Evolutionary conservation across 2,888 invertebrate species (phyloP).

Genomic region (Pollenia angustigena): DNA sequence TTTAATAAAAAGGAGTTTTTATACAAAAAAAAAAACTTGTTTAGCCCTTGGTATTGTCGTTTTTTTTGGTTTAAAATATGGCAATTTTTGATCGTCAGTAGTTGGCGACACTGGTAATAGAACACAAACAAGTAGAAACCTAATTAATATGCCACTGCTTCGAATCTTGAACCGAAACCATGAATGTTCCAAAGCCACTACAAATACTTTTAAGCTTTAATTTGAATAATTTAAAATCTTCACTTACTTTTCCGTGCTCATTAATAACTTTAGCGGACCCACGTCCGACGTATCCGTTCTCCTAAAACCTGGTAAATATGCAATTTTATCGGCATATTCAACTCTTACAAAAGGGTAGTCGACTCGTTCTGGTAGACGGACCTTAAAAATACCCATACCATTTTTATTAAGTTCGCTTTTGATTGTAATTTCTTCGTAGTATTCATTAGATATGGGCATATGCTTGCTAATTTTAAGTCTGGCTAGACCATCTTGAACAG

Average conservation of each 20-base stretch:
- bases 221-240: no score
- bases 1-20: no score
- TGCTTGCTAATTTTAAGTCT: constrained; percentile 77
- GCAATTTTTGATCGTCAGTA: no score
- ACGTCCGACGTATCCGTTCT: constrained; percentile 23
- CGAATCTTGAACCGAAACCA: no score
- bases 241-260: constrained; percentile 69
- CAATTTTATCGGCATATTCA: constrained; percentile 34
- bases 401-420: constrained; percentile 47
- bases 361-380: constrained; percentile 23
- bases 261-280: constrained; percentile 48
- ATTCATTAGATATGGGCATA: constrained; percentile 68
- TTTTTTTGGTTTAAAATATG: no score
- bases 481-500: constrained; percentile 87
- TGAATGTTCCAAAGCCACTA: no score
- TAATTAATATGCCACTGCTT: no score
- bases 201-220: no score
- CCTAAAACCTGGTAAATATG: constrained; percentile 19
- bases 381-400: constrained; percentile 62
- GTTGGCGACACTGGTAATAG: no score
- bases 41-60: no score
- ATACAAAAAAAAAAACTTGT: no score
- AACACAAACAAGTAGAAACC: no score
- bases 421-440: constrained; percentile 58
- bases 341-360: constrained; percentile 41